Evolutionary conservation across 2,113 vertebrate genomes (phyloP), one percentile per base, ranked within the genome.

Genomic region (Stictonetta naevosa): DNA sequence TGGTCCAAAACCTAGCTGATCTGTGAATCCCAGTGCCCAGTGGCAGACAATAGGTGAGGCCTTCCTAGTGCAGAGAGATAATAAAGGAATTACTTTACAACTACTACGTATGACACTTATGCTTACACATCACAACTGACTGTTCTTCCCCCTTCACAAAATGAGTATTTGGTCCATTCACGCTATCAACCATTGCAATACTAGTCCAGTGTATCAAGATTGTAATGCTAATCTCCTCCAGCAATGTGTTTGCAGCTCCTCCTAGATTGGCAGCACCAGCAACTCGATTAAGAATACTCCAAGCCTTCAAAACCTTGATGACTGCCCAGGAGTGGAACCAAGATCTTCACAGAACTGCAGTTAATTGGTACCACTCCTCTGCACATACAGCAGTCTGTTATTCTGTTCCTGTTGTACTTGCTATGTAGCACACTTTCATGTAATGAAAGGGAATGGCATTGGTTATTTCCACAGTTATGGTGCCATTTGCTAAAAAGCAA

Each of bases 381-480:
- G 72, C 38, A 52, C 10, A 8, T 6, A 40, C n/a, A 77, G 21
- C 17, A 81, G 7, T 23, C 76, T 55, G 4, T 40, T 71, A 67
- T 71, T 75, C 33, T 78, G 25, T 19, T 33, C 52, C 33, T 69
- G 18, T 53, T 68, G 25, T 8, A 68, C 53, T 33, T 80, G 33
- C 0, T 0, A 15, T 3, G 5, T 42, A 74, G 71, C 14, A 36
- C 31, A 71, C 48, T 0, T 48, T 21, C 46, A 0, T 6, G 13
- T 28, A 83, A 73, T 3, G 21, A 34, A 84, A 93, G 22, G 12
- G 11, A 81, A 93, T 63, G n/a, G 52, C 36, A 78, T 60, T 0
- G 12, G 13, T 31, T 19, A 71, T 15, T 50, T 33, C 26, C 67
- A 83, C 53, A 86, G 60, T 66, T 55, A 63, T 28, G 19, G 26